A percentile compares a stretch with the other conserved stretches of the same genome.
These are phyloP conservation scores for Tursiops truncatus DNA, from an alignment of 2,113 vertebrate genomes.

Conservation along the genomic window DNA sequence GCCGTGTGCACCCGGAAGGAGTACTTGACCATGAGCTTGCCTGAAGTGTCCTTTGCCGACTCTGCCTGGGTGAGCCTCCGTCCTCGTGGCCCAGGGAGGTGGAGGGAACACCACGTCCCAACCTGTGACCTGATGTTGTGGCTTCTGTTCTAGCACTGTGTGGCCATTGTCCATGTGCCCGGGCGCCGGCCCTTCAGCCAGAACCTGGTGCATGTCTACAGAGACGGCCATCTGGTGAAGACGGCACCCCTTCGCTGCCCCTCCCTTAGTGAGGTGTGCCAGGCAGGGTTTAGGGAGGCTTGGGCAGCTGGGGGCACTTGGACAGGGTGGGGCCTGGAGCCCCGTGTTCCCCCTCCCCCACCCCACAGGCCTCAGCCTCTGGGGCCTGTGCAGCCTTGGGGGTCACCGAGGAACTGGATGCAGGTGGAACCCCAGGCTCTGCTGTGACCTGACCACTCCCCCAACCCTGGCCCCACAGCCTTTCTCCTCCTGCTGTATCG, in stretches of 20 bases:
- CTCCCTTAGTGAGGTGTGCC: slow-evolving; percentile 91
- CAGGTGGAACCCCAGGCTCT: neutral
- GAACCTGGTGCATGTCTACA: slow-evolving; percentile 92
- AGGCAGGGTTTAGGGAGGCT: neutral
- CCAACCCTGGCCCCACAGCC: slow-evolving; percentile 82
- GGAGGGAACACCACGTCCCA: fast-evolving
- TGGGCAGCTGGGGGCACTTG: neutral
- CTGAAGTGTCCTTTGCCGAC: slow-evolving; percentile 89
- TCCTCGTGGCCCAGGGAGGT: neutral
- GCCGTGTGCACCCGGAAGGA: slow-evolving; percentile 98
- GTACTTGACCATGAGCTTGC: slow-evolving; percentile 93
- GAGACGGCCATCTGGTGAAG: slow-evolving; percentile 89
- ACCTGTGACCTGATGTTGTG: fast-evolving
- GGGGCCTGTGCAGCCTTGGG: neutral
- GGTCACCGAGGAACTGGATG: neutral
- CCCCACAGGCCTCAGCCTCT: neutral
- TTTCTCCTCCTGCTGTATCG: slow-evolving; percentile 98
- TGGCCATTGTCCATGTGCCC: slow-evolving; percentile 90
- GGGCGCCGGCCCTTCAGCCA: slow-evolving; percentile 96
- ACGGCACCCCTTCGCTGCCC: slow-evolving; percentile 93
- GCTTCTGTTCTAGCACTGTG: slow-evolving; percentile 87
- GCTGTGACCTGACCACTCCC: neutral
- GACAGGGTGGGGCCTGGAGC: neutral
- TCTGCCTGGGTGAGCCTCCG: slow-evolving; percentile 89
- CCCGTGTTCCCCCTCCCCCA: fast-evolving